Conservation (phyloP, 2,888 invertebrate genomes). For the Oligia strigilis region DNA sequence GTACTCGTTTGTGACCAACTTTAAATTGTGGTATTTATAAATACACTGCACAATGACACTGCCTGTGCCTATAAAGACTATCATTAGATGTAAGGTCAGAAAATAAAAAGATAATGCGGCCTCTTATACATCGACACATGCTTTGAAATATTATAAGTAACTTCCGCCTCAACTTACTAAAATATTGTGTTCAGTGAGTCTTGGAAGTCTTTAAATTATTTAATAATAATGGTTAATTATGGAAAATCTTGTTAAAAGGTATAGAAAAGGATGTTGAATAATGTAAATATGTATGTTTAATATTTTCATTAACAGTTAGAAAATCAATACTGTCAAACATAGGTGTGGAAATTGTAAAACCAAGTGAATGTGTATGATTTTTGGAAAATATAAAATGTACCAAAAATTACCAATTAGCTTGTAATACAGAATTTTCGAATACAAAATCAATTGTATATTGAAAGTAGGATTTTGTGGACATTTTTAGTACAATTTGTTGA, state of each 20-base stretch:
- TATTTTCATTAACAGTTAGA: not conserved
- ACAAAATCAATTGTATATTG: not conserved
- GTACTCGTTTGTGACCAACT: not conserved
- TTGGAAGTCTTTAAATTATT: conserved; percentile 9
- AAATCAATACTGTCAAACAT: not conserved
- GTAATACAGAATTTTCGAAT: not conserved
- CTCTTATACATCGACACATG: conserved; percentile 56
- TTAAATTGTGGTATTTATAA: no score
- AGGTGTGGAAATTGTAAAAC: conserved; percentile 52
- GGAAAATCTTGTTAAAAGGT: not conserved
- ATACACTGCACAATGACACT: conserved; percentile 24
- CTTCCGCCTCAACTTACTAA: conserved; percentile 17
- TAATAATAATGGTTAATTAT: not conserved
- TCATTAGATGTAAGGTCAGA: conserved; percentile 55
- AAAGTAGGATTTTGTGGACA: not conserved
- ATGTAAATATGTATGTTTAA: conserved; percentile 9
- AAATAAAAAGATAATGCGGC: conserved; percentile 56
- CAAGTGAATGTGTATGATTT: conserved; percentile 54
- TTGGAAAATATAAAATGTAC: conserved; percentile 32
- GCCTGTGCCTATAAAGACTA: conserved; percentile 53
- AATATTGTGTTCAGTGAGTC: conserved; percentile 45
- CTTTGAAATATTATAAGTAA: conserved; percentile 48
- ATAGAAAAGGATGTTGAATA: not conserved
- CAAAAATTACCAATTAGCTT: conserved; percentile 21
- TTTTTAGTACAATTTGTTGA: conserved; percentile 35